phyloP scores from a whole-genome alignment of 2,113 vertebrate genomes.

The Notiomystis cincta region DNA sequence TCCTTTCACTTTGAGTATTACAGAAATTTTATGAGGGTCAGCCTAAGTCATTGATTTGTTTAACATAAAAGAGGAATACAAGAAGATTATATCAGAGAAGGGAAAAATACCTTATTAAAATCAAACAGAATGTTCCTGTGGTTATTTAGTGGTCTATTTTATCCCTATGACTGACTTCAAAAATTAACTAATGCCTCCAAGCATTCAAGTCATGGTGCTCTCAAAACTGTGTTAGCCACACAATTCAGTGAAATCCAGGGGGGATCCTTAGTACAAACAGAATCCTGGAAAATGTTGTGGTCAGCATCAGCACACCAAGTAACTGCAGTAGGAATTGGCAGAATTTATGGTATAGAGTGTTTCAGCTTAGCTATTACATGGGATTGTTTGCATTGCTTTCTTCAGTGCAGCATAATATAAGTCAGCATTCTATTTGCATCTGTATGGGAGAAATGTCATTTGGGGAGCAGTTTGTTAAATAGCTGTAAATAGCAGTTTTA shows the following conservation, averaged over 20 bases:
- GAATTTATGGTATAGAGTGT: slow-evolving; percentile 32
- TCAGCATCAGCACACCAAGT: neutral
- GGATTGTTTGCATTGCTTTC: neutral
- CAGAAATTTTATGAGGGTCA: neutral
- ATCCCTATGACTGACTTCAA: neutral
- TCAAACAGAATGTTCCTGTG: neutral
- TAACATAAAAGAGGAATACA: neutral
- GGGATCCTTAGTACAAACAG: slow-evolving; percentile 17
- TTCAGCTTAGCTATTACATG: slow-evolving; percentile 31
- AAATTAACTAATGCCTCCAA: slow-evolving; percentile 21
- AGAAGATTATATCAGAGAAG: neutral
- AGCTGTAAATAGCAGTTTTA: slow-evolving; percentile 30
- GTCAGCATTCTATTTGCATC: slow-evolving; percentile 58
- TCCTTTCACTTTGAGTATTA: neutral
- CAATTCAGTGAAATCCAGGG: neutral
- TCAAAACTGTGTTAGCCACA: neutral
- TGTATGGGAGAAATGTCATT: slow-evolving; percentile 8
- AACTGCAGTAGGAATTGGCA: neutral
- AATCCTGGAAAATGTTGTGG: slow-evolving; percentile 26
- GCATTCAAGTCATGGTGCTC: neutral
- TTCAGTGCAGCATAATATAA: slow-evolving; percentile 31
- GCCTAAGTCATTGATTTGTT: neutral
- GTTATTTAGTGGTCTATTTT: slow-evolving; percentile 21
- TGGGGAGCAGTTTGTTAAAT: slow-evolving; percentile 49
- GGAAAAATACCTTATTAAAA: neutral